A percentile compares a stretch with the other conserved stretches of the same genome.
Conservation (phyloP, 2,113 vertebrate genomes). For the Pongo abelii region DNA sequence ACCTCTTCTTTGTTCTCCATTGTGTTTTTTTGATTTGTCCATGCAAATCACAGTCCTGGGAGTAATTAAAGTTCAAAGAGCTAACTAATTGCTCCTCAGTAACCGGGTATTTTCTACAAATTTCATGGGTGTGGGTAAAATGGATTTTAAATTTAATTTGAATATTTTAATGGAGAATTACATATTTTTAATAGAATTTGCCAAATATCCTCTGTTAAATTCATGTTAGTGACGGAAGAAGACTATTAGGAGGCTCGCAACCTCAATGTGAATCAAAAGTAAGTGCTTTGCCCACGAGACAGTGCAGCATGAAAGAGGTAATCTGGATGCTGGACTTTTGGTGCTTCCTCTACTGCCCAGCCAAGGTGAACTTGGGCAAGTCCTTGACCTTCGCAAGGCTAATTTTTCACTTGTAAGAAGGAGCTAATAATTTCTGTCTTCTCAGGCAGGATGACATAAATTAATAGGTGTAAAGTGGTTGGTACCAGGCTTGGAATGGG, state of each 20-base stretch:
- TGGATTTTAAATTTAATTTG: slow-evolving; percentile 60
- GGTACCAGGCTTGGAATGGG: not conserved
- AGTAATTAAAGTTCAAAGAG: slow-evolving; percentile 66
- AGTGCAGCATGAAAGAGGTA: not conserved
- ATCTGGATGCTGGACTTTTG: not conserved
- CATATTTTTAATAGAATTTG: slow-evolving; percentile 46
- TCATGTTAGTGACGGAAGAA: not conserved
- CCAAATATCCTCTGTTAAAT: slow-evolving; percentile 39
- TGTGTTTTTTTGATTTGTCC: not conserved
- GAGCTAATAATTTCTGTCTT: not conserved
- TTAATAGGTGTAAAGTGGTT: not conserved
- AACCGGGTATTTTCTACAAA: slow-evolving; percentile 48
- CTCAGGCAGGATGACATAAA: not conserved
- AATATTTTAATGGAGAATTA: slow-evolving; percentile 30
- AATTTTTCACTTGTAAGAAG: slow-evolving; percentile 12
- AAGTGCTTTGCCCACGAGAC: not conserved
- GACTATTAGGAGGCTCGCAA: not conserved
- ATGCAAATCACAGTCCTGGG: slow-evolving; percentile 50
- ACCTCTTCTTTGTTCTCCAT: not conserved
- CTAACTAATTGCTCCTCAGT: not conserved
- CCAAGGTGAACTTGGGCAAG: not conserved
- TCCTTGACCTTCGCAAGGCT: not conserved
- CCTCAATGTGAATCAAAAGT: not conserved
- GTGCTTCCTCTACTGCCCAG: not conserved
- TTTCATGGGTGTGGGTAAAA: slow-evolving; percentile 14